phyloP scores from a whole-genome alignment of 2,113 vertebrate genomes.

The Tenebrosternarchus preto region DNA sequence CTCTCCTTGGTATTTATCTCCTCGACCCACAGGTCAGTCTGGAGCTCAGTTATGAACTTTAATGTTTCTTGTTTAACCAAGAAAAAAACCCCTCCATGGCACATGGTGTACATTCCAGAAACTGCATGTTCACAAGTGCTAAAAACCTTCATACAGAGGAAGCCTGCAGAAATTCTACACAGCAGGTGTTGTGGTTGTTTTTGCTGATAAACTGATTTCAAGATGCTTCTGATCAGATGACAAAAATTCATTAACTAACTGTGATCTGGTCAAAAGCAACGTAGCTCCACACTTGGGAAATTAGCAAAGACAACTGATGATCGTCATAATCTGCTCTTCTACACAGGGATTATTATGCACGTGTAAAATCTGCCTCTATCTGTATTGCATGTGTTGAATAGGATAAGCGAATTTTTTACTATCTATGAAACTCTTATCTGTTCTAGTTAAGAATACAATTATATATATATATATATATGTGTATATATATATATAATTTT shows the following conservation, averaged over 20 bases:
- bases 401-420: no score
- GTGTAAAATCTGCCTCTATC: no score
- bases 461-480: no score
- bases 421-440: no score
- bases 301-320: neutral
- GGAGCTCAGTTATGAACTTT: neutral
- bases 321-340: neutral
- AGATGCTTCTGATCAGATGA: slow-evolving; percentile 6
- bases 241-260: slow-evolving; percentile 6
- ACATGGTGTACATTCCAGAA: neutral
- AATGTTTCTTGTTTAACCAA: neutral
- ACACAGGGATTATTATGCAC: no score
- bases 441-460: no score
- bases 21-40: slow-evolving; percentile 14
- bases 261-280: neutral
- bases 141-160: neutral
- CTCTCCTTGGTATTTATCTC: neutral
- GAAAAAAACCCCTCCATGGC: neutral
- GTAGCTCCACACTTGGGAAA: no score
- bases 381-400: no score
- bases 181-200: slow-evolving; percentile 24
- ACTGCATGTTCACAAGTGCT: neutral
- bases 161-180: neutral
- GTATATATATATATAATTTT: no score
- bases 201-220: neutral